These are phyloP conservation scores for Erynnis tages DNA, from an alignment of 2,888 invertebrate species.

Conservation along the genomic window DNA sequence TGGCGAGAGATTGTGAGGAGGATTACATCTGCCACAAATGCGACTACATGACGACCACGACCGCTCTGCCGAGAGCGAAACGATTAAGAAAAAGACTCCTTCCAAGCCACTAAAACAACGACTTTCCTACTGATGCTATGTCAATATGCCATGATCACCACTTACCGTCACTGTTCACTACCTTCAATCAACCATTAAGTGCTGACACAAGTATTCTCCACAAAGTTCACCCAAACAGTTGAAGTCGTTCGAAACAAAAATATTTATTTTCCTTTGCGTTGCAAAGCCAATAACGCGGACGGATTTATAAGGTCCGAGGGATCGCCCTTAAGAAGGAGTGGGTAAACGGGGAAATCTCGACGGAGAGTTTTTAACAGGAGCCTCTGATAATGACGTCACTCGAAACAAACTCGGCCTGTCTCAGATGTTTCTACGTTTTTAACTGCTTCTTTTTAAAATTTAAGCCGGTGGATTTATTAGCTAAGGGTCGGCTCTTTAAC, in stretches of 20 bases:
- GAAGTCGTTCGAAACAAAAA: conserved; percentile 22
- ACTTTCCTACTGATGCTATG: too few relatives aligned
- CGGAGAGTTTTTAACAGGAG: conserved; percentile 46
- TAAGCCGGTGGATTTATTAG: conserved; percentile 16
- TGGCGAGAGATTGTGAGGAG: too few relatives aligned
- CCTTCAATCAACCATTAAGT: neutral
- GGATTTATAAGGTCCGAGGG: conserved; percentile 27
- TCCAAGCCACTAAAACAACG: too few relatives aligned
- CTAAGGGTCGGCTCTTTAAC: conserved; percentile 10
- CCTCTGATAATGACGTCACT: conserved; percentile 57
- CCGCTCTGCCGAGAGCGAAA: too few relatives aligned
- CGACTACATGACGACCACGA: too few relatives aligned
- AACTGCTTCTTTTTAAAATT: conserved; percentile 24
- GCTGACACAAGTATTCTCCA: neutral
- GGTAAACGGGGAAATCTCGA: conserved; percentile 21
- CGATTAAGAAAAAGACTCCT: too few relatives aligned
- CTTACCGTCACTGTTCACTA: too few relatives aligned
- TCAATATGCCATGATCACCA: too few relatives aligned
- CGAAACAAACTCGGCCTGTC: conserved; percentile 45
- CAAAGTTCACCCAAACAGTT: neutral
- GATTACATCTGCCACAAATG: too few relatives aligned
- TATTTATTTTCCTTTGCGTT: conserved; percentile 21
- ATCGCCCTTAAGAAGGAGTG: conserved; percentile 20
- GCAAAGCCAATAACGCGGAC: conserved; percentile 18
- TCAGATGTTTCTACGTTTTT: conserved; percentile 21